phyloP scores from a whole-genome alignment of 92 coral and sea anemone species.

The Montipora capitata region DNA sequence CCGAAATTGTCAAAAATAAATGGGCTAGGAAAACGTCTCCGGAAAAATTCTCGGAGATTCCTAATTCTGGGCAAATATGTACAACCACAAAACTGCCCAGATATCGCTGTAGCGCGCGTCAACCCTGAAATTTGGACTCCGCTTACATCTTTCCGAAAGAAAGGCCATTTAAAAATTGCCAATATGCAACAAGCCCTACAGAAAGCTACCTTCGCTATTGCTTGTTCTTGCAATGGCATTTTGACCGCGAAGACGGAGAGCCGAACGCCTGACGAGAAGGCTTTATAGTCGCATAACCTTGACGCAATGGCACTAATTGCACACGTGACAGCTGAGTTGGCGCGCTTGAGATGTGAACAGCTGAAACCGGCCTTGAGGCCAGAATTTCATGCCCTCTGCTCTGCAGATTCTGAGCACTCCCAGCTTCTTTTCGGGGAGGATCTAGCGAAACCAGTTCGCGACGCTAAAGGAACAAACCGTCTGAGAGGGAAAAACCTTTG shows the following conservation, averaged over 20 bases:
- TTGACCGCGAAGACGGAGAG: too few species aligned
- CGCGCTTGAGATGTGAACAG: conserved; percentile 45
- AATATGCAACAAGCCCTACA: conserved; percentile 48
- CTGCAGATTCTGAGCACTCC: conserved; percentile 24
- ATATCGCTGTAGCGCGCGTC: conserved; percentile 36
- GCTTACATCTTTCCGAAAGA: conserved; percentile 41
- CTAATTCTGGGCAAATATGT: conserved; percentile 29
- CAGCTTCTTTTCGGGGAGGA: conserved; percentile 54
- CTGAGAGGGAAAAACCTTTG: conserved; percentile 16
- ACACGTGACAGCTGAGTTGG: neutral
- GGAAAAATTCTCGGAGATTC: conserved; percentile 18
- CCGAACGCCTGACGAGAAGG: too few species aligned
- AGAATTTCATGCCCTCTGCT: conserved; percentile 51
- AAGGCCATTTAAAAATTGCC: conserved; percentile 38
- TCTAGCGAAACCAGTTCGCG: conserved; percentile 55
- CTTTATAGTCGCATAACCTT: neutral
- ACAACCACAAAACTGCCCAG: conserved; percentile 60
- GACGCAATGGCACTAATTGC: neutral
- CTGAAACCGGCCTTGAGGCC: conserved; percentile 58
- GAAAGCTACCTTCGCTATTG: conserved; percentile 56
- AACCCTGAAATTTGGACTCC: conserved; percentile 69
- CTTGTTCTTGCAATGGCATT: too few species aligned
- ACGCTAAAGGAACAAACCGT: conserved; percentile 48
- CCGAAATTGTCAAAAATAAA: conserved; percentile 61
- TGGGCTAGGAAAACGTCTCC: conserved; percentile 61